These are phyloP conservation scores for Conus ventricosus DNA, from an alignment of 1,140 invertebrate genomes.

Conservation along the genomic window DNA sequence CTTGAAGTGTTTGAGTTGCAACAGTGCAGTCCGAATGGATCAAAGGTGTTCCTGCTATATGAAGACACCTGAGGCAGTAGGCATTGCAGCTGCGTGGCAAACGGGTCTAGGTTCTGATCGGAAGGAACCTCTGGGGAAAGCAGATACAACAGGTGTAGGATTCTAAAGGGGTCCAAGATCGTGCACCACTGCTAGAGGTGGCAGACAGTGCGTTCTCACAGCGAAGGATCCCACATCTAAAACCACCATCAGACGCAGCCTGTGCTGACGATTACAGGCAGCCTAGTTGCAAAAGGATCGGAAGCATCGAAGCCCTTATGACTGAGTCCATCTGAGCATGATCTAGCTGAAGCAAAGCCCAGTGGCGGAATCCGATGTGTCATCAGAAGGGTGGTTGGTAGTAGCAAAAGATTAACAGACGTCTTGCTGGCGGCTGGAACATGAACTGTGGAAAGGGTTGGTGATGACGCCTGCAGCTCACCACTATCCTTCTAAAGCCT, in stretches of 20 bases:
- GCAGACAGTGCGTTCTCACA: background rate
- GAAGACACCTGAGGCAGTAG: background rate
- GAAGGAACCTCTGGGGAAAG: background rate
- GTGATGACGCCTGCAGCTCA: slow-evolving; percentile 17
- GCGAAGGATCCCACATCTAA: background rate
- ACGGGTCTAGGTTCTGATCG: background rate
- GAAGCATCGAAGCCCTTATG: background rate
- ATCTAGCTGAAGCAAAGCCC: background rate
- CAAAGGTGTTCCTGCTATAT: background rate
- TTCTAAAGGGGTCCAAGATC: background rate
- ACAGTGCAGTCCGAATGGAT: background rate
- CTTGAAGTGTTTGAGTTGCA: background rate
- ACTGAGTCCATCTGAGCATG: background rate
- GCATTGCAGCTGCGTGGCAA: background rate
- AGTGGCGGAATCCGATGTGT: slow-evolving; percentile 22
- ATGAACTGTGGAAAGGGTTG: slow-evolving; percentile 38
- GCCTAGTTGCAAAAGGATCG: background rate
- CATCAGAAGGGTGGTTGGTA: slow-evolving; percentile 42
- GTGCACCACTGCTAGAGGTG: background rate
- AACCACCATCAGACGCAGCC: background rate
- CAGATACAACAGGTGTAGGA: background rate
- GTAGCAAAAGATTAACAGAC: slow-evolving; percentile 55
- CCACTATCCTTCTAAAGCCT: slow-evolving; percentile 33
- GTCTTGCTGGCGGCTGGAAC: background rate
- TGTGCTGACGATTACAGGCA: background rate